A percentile compares a stretch with the other conserved stretches of the same genome.
Evolutionary conservation across 2,888 invertebrate species (phyloP).

Genomic region (Stenodera caucasica): DNA sequence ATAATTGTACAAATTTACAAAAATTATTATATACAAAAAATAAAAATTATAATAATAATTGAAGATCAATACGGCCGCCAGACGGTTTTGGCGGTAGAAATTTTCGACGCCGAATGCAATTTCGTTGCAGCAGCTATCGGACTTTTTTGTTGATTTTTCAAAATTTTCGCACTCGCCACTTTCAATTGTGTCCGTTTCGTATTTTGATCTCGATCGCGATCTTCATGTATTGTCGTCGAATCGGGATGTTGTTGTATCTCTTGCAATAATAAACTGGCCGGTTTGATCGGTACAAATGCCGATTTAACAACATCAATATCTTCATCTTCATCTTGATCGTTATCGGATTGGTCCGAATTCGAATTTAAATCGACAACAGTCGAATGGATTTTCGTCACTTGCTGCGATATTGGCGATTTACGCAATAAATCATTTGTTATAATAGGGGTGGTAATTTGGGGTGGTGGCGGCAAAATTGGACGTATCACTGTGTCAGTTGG

Average conservation of each 20-base stretch:
- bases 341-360: slow-evolving; percentile 62
- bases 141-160: slow-evolving; percentile 51
- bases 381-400: slow-evolving; percentile 64
- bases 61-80: slow-evolving; percentile 78
- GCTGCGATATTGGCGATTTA: slow-evolving; percentile 31
- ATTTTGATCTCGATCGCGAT: slow-evolving; percentile 33
- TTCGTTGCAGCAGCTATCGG: slow-evolving; percentile 35
- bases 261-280: slow-evolving; percentile 62
- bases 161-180: slow-evolving; percentile 62
- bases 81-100: slow-evolving; percentile 67
- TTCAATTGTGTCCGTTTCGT: slow-evolving; percentile 61
- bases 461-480: background rate
- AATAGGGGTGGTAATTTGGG: background rate
- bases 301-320: slow-evolving; percentile 76
- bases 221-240: slow-evolving; percentile 60
- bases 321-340: slow-evolving; percentile 71
- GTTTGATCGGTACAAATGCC: slow-evolving; percentile 70
- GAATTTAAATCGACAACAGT: slow-evolving; percentile 60
- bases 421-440: background rate
- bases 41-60: no score
- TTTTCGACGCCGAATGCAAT: slow-evolving; percentile 45
- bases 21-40: slow-evolving; percentile 16
- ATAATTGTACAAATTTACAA: slow-evolving; percentile 9
- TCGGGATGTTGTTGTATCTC: slow-evolving; percentile 61
- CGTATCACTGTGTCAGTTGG: background rate